Percentiles rank a stretch among this genome's conserved stretches.
Evolutionary conservation across 30 jellyfish, hydroid and myxozoan species (phyloP).

Genomic region (Cassiopea andromeda): DNA sequence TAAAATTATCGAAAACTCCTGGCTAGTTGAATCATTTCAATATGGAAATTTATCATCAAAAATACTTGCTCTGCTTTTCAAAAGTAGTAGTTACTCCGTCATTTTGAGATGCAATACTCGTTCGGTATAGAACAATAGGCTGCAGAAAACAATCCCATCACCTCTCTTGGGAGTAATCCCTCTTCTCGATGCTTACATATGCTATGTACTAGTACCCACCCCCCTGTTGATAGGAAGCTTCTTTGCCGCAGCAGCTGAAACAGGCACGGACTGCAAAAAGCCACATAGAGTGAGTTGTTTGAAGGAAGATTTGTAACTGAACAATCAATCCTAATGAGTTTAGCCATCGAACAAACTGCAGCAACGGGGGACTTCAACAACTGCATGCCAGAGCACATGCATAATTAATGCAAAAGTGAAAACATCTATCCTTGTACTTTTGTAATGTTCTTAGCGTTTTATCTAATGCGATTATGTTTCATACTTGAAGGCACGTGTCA

Average conservation of each 20-base stretch:
- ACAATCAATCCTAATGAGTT: conserved; percentile 62
- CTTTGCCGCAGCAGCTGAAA: conserved; percentile 55
- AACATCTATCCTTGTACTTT: conserved; percentile 59
- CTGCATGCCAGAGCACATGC: conserved; percentile 64
- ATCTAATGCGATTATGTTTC: conserved; percentile 51
- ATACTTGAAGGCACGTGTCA: conserved; percentile 12
- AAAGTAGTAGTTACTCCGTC: no score
- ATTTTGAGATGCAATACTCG: not conserved
- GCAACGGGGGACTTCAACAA: conserved; percentile 72
- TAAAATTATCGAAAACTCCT: no score
- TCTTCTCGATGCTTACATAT: no score
- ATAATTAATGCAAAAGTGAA: conserved; percentile 65
- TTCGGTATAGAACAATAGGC: not conserved
- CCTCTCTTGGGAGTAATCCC: no score
- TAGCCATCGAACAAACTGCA: conserved; percentile 56
- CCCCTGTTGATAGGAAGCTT: conserved; percentile 8
- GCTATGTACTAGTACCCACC: no score
- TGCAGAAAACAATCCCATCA: not conserved
- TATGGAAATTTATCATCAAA: no score
- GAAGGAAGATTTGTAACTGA: conserved; percentile 37
- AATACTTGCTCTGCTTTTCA: no score
- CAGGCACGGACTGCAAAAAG: conserved; percentile 49
- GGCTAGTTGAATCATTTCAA: no score
- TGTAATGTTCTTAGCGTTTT: conserved; percentile 25
- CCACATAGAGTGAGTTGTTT: conserved; percentile 57